Conservation (phyloP, 1,140 invertebrate genomes). For the Rhagoletis pomonella region DNA sequence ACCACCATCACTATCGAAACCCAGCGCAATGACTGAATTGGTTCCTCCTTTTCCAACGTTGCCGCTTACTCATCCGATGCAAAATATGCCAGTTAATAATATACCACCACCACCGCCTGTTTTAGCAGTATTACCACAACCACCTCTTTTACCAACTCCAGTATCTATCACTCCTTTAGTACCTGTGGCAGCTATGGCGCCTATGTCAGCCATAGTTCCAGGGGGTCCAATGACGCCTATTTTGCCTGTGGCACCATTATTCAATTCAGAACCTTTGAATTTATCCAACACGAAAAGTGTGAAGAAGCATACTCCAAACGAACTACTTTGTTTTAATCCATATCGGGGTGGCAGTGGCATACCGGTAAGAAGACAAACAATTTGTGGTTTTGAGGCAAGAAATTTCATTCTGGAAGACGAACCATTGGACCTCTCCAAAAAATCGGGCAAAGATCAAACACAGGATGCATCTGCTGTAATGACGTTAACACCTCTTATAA, state of each 20-base stretch:
- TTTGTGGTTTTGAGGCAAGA: conserved; percentile 69
- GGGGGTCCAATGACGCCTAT: conserved; percentile 39
- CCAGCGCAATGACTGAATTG: background rate
- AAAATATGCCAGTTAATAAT: background rate
- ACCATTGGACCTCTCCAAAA: conserved; percentile 69
- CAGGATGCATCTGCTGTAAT: background rate
- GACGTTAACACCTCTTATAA: background rate
- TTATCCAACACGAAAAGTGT: conserved; percentile 61
- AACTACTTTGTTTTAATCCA: conserved; percentile 8
- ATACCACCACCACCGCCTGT: conserved; percentile 12
- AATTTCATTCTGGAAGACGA: conserved; percentile 67
- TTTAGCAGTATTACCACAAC: conserved; percentile 46
- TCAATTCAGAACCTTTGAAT: conserved; percentile 62
- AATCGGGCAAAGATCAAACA: conserved; percentile 55
- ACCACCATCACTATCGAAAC: background rate
- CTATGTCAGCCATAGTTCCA: conserved; percentile 17
- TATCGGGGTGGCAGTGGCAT: conserved; percentile 55
- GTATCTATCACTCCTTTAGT: conserved; percentile 15
- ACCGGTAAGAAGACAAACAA: conserved; percentile 67
- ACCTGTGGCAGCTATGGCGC: background rate
- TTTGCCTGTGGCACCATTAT: conserved; percentile 30
- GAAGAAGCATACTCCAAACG: conserved; percentile 52
- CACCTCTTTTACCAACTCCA: background rate
- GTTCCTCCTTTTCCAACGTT: conserved; percentile 37
- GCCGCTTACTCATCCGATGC: conserved; percentile 10